A percentile compares a stretch with the other conserved stretches of the same genome.
Evolutionary conservation across 2,888 invertebrate genomes (phyloP).

Genomic region (Archips crataeganus): DNA sequence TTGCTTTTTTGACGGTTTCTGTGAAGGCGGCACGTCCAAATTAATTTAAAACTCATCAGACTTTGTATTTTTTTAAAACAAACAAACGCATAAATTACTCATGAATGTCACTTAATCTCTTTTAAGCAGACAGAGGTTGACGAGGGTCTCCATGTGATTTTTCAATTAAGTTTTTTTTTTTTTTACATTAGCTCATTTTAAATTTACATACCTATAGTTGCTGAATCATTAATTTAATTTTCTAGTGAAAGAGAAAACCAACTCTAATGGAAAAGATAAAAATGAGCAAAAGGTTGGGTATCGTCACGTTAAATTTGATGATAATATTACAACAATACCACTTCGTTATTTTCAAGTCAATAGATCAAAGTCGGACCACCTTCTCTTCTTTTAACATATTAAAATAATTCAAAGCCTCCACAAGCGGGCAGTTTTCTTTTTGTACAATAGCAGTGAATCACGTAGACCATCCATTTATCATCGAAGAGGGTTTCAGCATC

Average conservation of each 20-base stretch:
- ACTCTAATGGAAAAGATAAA: background rate
- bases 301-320: background rate
- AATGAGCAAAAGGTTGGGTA: background rate
- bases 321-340: conserved; percentile 3
- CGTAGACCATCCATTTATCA: conserved; percentile 43
- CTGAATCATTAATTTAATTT: background rate
- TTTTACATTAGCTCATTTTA: conserved; percentile 54
- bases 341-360: conserved; percentile 40
- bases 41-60: conserved; percentile 43
- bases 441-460: conserved; percentile 43
- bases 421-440: conserved; percentile 51
- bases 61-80: conserved; percentile 23
- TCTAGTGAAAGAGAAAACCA: background rate
- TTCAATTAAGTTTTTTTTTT: conserved; percentile 63
- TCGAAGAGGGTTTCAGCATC: conserved; percentile 43
- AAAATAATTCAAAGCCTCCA: conserved; percentile 50
- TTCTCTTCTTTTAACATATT: conserved; percentile 50
- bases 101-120: conserved; percentile 64
- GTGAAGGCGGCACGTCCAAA: conserved; percentile 7
- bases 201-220: background rate
- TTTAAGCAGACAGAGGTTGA: conserved; percentile 63
- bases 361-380: conserved; percentile 51
- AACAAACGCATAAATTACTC: conserved; percentile 51
- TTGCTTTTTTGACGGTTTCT: background rate
- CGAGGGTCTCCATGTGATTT: conserved; percentile 66